Evolutionary conservation across 2,113 vertebrate genomes (phyloP).

Genomic region (Spermophilus dauricus): DNA sequence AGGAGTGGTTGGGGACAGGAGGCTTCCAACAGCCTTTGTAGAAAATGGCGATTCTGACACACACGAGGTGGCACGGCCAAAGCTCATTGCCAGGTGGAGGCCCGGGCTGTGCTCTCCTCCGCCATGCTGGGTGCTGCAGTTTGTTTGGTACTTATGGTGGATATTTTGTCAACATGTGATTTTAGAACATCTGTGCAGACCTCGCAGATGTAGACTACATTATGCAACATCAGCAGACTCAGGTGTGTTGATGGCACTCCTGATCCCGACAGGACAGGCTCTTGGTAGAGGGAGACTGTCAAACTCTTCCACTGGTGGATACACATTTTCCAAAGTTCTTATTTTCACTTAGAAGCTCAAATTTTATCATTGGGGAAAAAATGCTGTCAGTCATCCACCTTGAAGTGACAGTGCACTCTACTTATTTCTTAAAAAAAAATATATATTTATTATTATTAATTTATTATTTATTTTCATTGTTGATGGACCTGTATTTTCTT

Average conservation of each 20-base stretch:
- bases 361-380: background rate
- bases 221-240: accelerated
- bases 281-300: background rate
- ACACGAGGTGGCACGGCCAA: no score
- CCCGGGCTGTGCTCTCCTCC: background rate
- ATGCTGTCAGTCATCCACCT: background rate
- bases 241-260: accelerated
- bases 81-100: accelerated
- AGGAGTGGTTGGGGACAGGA: accelerated
- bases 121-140: accelerated
- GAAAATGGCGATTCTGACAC: background rate
- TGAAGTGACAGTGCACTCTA: no score
- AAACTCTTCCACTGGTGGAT: background rate
- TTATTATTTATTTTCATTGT: no score
- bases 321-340: background rate
- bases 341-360: background rate
- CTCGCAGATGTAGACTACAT: accelerated
- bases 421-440: no score
- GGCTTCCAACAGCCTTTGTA: background rate
- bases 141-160: accelerated
- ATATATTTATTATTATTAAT: no score
- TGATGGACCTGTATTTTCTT: no score
- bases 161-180: accelerated
- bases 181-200: accelerated
- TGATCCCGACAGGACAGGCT: background rate